Conservation (phyloP, 2,888 invertebrate genomes). For the Drosophila rellima region DNA sequence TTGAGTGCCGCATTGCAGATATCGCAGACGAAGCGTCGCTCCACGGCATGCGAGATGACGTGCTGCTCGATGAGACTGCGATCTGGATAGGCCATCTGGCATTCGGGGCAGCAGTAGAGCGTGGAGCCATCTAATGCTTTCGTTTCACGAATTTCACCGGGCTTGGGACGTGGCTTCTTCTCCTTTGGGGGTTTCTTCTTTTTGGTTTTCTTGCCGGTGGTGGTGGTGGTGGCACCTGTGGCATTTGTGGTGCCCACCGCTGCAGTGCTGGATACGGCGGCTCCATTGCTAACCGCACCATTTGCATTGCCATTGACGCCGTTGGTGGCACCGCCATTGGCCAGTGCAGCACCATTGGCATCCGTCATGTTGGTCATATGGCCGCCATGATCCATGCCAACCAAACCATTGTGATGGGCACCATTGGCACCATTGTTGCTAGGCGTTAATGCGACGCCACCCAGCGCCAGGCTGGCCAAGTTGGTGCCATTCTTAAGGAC, state of each 20-base stretch:
- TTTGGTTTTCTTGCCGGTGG: conserved; percentile 85
- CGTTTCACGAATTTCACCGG: conserved; percentile 86
- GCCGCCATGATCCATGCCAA: conserved; percentile 82
- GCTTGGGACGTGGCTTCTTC: conserved; percentile 92
- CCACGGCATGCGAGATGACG: conserved; percentile 94
- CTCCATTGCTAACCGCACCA: conserved; percentile 70
- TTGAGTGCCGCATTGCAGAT: conserved; percentile 95
- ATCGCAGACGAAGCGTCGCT: conserved; percentile 94
- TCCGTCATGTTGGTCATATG: conserved; percentile 84
- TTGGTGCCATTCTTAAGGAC: conserved; percentile 85
- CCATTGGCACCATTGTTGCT: conserved; percentile 77
- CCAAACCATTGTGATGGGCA: conserved; percentile 82
- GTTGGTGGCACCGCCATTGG: conserved; percentile 67
- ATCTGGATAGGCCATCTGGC: conserved; percentile 96
- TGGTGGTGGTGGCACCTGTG: conserved; percentile 85
- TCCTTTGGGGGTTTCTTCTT: conserved; percentile 88
- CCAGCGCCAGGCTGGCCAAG: conserved; percentile 84
- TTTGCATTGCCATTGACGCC: conserved; percentile 69
- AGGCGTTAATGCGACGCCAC: conserved; percentile 83
- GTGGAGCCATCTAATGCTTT: conserved; percentile 93
- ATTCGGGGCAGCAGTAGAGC: conserved; percentile 94
- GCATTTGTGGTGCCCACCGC: conserved; percentile 83
- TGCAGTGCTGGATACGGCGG: conserved; percentile 85
- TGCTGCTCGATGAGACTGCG: conserved; percentile 94
- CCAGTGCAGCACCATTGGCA: conserved; percentile 65